phyloP scores from a whole-genome alignment of 2,113 vertebrate genomes.

The Bubo scandiacus region DNA sequence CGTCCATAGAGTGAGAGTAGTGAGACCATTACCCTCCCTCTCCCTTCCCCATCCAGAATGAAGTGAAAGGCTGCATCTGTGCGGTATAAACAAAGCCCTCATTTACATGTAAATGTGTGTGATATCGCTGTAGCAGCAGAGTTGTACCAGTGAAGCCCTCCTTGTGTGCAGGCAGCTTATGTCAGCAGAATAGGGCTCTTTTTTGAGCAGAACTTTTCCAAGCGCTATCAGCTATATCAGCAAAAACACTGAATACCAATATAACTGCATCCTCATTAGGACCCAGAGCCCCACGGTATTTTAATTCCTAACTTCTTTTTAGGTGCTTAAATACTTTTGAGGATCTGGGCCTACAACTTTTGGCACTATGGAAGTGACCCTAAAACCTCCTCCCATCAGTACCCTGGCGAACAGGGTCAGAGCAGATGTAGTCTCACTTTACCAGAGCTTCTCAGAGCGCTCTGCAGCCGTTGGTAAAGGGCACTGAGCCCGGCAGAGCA shows the following conservation, averaged over 20 bases:
- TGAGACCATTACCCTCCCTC: neutral
- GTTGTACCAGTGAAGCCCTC: constrained; percentile 20
- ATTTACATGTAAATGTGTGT: constrained; percentile 59
- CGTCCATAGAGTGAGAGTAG: neutral
- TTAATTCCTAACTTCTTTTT: neutral
- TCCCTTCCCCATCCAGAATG: neutral
- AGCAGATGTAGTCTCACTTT: neutral
- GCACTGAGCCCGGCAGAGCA: neutral
- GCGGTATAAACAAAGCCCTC: constrained; percentile 14
- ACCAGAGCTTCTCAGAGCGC: neutral
- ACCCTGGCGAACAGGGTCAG: neutral
- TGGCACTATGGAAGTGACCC: neutral
- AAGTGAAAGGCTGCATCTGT: constrained; percentile 61
- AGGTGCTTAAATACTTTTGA: neutral
- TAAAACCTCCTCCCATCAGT: neutral
- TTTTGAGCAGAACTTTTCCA: constrained; percentile 55
- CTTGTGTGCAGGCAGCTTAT: constrained; percentile 43
- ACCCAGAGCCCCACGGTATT: neutral
- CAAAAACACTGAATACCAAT: constrained; percentile 29
- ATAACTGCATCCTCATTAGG: constrained; percentile 2
- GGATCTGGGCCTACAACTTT: neutral
- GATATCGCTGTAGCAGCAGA: constrained; percentile 56
- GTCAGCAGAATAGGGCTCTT: constrained; percentile 52
- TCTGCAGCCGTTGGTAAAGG: neutral
- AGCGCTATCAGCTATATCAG: constrained; percentile 31